A percentile compares a stretch with the other conserved stretches of the same genome.
phyloP scores from a whole-genome alignment of 2,797 vertebrate genomes.

The Myoxocephalus aenaeus region DNA sequence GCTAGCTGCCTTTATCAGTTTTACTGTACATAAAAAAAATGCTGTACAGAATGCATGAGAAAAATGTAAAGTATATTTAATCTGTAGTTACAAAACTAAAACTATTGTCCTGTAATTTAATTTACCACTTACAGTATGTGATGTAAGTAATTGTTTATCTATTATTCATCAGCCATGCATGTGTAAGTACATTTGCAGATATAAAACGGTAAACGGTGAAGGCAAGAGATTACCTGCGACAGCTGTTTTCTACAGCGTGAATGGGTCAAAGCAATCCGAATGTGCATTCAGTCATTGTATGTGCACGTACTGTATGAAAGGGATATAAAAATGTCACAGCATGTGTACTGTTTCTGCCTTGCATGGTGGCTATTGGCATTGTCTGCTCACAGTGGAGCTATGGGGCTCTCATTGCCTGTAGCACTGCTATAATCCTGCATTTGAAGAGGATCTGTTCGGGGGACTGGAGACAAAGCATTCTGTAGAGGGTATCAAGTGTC shows the following conservation, averaged over 20 bases:
- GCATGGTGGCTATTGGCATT: slow-evolving; percentile 66
- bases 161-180: neutral
- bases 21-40: neutral
- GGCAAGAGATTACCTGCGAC: neutral
- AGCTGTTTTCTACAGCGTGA: neutral
- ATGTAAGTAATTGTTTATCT: neutral
- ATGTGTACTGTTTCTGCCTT: slow-evolving; percentile 53
- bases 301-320: slow-evolving; percentile 20
- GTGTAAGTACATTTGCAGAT: neutral
- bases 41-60: neutral
- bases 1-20: neutral
- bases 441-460: slow-evolving; percentile 76
- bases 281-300: neutral
- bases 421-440: slow-evolving; percentile 77
- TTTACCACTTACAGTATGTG: neutral
- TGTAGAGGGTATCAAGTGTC: slow-evolving; percentile 72
- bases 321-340: slow-evolving; percentile 33
- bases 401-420: slow-evolving; percentile 72
- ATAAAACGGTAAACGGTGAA: slow-evolving; percentile 10
- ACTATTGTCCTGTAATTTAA: neutral
- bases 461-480: slow-evolving; percentile 73
- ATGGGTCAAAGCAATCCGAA: slow-evolving; percentile 4
- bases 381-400: slow-evolving; percentile 63
- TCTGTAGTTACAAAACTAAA: neutral
- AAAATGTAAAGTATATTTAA: neutral